A percentile compares a stretch with the other conserved stretches of the same genome.
phyloP scores from a whole-genome alignment of 2,888 invertebrate genomes.

The Zaprionus obscuricornis region DNA sequence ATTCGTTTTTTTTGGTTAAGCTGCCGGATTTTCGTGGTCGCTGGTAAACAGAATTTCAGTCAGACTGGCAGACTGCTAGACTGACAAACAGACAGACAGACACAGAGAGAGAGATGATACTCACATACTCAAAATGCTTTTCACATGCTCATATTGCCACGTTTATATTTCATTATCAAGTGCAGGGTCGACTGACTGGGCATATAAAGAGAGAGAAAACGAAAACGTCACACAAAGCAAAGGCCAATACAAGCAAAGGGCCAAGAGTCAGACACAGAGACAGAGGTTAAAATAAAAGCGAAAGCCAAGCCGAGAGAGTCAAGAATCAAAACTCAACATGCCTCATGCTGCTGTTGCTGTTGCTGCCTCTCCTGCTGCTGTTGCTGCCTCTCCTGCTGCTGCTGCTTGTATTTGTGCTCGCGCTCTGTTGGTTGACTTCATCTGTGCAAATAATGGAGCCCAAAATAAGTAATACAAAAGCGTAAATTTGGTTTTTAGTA shows the following conservation, averaged over 20 bases:
- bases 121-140: slow-evolving; percentile 28
- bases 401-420: too few species aligned
- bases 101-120: slow-evolving; percentile 10
- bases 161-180: slow-evolving; percentile 74
- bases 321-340: slow-evolving; percentile 3
- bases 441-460: slow-evolving; percentile 66
- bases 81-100: slow-evolving; percentile 7
- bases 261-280: slow-evolving; percentile 32
- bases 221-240: slow-evolving; percentile 61
- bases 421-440: slow-evolving; percentile 50
- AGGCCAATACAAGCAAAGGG: slow-evolving; percentile 36
- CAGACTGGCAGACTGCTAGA: slow-evolving; percentile 12
- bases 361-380: too few species aligned
- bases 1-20: slow-evolving; percentile 47
- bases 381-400: too few species aligned
- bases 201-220: too few species aligned
- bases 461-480: slow-evolving; percentile 76
- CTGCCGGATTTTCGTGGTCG: slow-evolving; percentile 38
- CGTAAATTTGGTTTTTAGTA: slow-evolving; percentile 68
- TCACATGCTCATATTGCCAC: slow-evolving; percentile 55
- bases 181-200: slow-evolving; percentile 46
- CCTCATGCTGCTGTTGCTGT: too few species aligned
- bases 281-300: slow-evolving; percentile 40
- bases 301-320: slow-evolving; percentile 31
- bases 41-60: slow-evolving; percentile 22